A percentile compares a stretch with the other conserved stretches of the same genome.
Conservation (phyloP, 2,113 vertebrate species). For the Nanorana parkeri region DNA sequence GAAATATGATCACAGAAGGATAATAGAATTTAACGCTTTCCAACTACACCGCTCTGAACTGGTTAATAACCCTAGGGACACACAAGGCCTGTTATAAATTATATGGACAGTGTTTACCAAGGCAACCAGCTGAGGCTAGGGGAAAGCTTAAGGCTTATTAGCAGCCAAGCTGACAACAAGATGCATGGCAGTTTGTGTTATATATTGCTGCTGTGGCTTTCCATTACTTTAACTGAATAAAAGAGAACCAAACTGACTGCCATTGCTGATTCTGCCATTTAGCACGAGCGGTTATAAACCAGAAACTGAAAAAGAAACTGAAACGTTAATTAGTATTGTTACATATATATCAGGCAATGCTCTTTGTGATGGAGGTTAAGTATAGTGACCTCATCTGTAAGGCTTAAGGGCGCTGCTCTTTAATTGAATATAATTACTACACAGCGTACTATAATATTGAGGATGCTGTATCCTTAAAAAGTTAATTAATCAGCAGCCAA, state of each 20-base stretch:
- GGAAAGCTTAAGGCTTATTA: conserved; percentile 56
- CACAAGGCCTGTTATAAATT: conserved; percentile 49
- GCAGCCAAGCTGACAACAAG: conserved; percentile 53
- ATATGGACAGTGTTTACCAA: conserved; percentile 52
- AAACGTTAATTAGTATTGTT: neutral
- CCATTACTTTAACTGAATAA: conserved; percentile 50
- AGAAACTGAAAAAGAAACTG: neutral
- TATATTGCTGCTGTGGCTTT: conserved; percentile 50
- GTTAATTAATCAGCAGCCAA: too few species aligned
- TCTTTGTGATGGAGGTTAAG: neutral
- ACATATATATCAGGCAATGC: neutral
- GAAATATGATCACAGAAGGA: conserved; percentile 40
- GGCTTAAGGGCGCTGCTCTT: neutral
- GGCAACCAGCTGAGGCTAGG: conserved; percentile 52
- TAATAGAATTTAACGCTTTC: conserved; percentile 41
- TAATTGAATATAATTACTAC: too few species aligned
- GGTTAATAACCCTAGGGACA: conserved; percentile 49
- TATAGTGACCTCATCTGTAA: neutral
- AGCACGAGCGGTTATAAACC: conserved; percentile 2
- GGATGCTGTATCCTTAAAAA: too few species aligned
- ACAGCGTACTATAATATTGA: too few species aligned
- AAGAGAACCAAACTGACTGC: neutral
- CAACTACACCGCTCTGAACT: conserved; percentile 41
- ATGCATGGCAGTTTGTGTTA: conserved; percentile 53
- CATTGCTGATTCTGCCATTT: conserved; percentile 29